A percentile compares a stretch with the other conserved stretches of the same genome.
Conservation (phyloP, 37 sponge, comb jelly and placozoan genomes). For the Bolinopsis microptera region DNA sequence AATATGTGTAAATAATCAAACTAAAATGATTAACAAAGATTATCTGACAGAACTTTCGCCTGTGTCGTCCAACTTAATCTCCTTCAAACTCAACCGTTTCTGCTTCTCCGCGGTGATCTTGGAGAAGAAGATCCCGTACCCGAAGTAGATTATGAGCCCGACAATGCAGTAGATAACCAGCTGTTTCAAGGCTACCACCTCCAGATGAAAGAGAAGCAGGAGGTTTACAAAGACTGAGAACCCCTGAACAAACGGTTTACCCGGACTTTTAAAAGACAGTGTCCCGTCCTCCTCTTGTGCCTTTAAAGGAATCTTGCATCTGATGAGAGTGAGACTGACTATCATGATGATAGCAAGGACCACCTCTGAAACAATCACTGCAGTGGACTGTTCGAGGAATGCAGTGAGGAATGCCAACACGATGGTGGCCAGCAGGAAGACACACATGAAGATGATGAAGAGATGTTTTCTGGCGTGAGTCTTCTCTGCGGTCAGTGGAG, state of each 20-base stretch:
- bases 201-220: background rate
- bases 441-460: background rate
- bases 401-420: background rate
- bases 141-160: conserved; percentile 6
- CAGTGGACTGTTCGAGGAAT: background rate
- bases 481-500: background rate
- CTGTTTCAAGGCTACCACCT: background rate
- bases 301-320: background rate
- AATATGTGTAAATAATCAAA: too few species aligned
- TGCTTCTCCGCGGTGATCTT: conserved; percentile 3
- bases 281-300: background rate
- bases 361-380: background rate
- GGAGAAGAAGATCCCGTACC: conserved; percentile 40
- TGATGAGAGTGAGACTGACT: background rate
- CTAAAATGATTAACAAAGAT: too few species aligned
- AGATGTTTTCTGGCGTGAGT: background rate
- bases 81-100: too few species aligned
- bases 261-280: background rate
- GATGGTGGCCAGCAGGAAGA: background rate
- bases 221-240: background rate
- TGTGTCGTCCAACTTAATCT: too few species aligned
- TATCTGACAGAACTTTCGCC: too few species aligned
- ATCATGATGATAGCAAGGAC: background rate
- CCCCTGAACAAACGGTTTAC: conserved; percentile 21
- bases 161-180: background rate